Conservation (phyloP, 2,113 vertebrate genomes). For the Mungos mungo region DNA sequence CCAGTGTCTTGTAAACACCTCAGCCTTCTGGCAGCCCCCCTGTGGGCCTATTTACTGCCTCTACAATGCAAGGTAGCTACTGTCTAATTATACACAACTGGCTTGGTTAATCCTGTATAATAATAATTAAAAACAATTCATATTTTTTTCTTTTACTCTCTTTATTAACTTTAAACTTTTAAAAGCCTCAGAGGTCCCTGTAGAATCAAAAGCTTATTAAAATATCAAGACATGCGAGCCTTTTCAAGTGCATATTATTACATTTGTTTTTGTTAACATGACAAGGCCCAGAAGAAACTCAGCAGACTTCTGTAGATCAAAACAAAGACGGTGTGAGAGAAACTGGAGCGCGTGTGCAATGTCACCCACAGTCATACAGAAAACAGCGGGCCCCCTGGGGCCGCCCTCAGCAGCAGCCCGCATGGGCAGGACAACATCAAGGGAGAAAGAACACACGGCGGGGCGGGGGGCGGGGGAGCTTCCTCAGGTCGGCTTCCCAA, state of each 20-base stretch:
- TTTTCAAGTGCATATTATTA: conserved; percentile 81
- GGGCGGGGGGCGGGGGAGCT: too few relatives aligned
- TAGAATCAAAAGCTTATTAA: conserved; percentile 84
- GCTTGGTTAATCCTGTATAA: conserved; percentile 85
- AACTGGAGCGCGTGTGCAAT: conserved; percentile 16
- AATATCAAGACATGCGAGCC: conserved; percentile 80
- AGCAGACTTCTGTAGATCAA: conserved; percentile 64
- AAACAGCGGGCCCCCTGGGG: conserved; percentile 1
- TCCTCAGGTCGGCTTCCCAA: background rate
- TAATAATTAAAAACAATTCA: conserved; percentile 84
- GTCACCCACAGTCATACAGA: conserved; percentile 38
- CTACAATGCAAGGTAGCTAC: conserved; percentile 83
- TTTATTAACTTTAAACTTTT: conserved; percentile 86
- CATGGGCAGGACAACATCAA: background rate
- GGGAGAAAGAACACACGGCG: background rate
- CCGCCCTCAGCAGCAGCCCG: background rate
- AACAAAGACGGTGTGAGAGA: conserved; percentile 66
- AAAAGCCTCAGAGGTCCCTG: conserved; percentile 78
- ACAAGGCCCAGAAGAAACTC: conserved; percentile 71
- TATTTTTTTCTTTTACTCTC: conserved; percentile 81
- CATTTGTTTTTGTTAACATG: conserved; percentile 81
- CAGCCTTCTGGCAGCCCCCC: conserved; percentile 84
- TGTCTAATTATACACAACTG: conserved; percentile 86
- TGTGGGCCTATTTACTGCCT: conserved; percentile 84
- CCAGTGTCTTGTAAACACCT: conserved; percentile 87